phyloP scores from a whole-genome alignment of 2,888 invertebrate species.

The Eudemis profundana region DNA sequence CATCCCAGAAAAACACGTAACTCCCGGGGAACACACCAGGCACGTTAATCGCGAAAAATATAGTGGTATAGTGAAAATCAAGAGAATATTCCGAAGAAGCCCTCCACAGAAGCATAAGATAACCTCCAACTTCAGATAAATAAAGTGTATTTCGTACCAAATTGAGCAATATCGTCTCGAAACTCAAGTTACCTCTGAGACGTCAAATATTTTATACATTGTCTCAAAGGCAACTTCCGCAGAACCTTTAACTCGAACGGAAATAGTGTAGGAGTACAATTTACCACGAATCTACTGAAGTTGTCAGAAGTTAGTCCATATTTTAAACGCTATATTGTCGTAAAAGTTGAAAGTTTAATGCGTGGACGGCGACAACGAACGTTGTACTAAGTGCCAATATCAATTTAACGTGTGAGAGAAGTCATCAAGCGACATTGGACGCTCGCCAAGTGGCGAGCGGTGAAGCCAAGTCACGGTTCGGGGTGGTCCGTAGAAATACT shows the following conservation, averaged over 20 bases:
- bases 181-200: conserved; percentile 30
- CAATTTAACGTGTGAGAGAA: conserved; percentile 73
- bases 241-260: conserved; percentile 31
- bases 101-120: conserved; percentile 11
- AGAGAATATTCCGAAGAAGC: background rate
- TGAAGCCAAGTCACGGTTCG: conserved; percentile 63
- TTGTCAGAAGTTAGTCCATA: conserved; percentile 44
- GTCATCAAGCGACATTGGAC: conserved; percentile 69
- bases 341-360: conserved; percentile 58
- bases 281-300: conserved; percentile 30
- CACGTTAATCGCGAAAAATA: too few relatives aligned
- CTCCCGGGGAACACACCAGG: too few relatives aligned
- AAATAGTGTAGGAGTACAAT: conserved; percentile 31
- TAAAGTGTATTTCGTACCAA: conserved; percentile 22
- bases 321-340: conserved; percentile 45
- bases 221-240: conserved; percentile 24
- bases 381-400: conserved; percentile 72
- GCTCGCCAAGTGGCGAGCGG: conserved; percentile 58
- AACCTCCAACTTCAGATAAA: conserved; percentile 17
- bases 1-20: too few relatives aligned
- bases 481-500: conserved; percentile 60
- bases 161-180: conserved; percentile 23
- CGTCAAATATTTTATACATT: conserved; percentile 24
- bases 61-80: background rate
- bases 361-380: conserved; percentile 60